phyloP scores from a whole-genome alignment of 2,888 invertebrate species.

The Lysandra bellargus region DNA sequence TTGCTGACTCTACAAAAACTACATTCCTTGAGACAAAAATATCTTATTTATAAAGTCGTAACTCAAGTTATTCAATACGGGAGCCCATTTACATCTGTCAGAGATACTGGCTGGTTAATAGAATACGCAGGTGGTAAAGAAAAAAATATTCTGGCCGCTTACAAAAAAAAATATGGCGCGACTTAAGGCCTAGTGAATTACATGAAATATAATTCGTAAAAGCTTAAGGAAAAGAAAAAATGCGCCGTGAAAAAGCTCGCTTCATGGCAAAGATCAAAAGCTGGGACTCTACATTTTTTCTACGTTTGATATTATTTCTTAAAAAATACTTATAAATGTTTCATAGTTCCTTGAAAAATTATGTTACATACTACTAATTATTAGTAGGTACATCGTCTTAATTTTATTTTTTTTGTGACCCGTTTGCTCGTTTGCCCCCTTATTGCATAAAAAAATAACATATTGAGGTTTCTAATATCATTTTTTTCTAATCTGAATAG shows the following conservation, averaged over 20 bases:
- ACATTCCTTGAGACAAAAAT: constrained; percentile 27
- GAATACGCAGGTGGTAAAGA: constrained; percentile 12
- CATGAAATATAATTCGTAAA: background rate
- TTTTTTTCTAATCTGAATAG: too few species aligned
- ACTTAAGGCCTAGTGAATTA: background rate
- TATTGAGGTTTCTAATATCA: too few species aligned
- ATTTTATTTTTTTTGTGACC: background rate
- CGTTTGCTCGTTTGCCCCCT: too few species aligned
- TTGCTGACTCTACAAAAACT: background rate
- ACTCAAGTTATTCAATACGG: constrained; percentile 30
- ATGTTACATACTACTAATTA: too few species aligned
- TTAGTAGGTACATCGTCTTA: background rate
- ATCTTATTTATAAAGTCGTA: constrained; percentile 29
- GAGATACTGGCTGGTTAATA: constrained; percentile 11
- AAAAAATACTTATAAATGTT: too few species aligned
- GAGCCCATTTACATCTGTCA: constrained; percentile 10
- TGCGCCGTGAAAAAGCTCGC: background rate
- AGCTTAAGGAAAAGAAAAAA: background rate
- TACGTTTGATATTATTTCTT: too few species aligned
- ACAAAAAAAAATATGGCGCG: background rate
- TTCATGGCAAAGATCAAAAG: background rate
- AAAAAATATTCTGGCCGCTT: background rate
- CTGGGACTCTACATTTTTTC: background rate
- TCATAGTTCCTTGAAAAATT: too few species aligned
- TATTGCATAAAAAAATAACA: too few species aligned